A percentile compares a stretch with the other conserved stretches of the same genome.
These are phyloP conservation scores for Halichoeres trimaculatus DNA, from an alignment of 2,113 vertebrate genomes.

Conservation along the genomic window DNA sequence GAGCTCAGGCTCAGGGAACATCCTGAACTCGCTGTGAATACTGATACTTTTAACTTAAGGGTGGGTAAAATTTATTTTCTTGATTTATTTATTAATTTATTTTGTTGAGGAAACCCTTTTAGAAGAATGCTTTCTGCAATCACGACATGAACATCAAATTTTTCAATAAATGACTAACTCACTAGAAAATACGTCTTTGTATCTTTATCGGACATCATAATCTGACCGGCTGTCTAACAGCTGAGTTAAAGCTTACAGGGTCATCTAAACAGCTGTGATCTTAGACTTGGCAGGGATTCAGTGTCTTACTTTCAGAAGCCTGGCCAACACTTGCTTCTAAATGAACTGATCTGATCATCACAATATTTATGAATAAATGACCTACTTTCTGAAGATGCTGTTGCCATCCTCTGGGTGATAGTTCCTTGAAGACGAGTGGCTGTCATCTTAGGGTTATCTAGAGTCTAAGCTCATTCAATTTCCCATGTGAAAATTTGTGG, in stretches of 20 bases:
- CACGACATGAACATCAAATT: not conserved
- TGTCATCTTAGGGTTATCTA: no score
- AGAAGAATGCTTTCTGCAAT: not conserved
- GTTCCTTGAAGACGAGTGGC: no score
- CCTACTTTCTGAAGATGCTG: not conserved
- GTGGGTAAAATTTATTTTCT: not conserved
- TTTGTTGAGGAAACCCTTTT: not conserved
- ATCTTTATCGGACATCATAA: conserved; percentile 17
- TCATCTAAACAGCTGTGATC: not conserved
- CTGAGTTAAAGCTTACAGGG: not conserved
- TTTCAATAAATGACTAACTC: conserved; percentile 46
- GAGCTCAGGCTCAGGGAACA: conserved; percentile 18
- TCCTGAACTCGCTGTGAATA: not conserved
- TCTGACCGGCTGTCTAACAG: not conserved
- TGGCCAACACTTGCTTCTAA: no score
- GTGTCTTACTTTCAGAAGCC: no score
- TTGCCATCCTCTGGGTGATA: not conserved
- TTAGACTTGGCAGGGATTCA: not conserved
- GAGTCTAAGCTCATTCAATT: no score
- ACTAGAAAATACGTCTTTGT: conserved; percentile 2
- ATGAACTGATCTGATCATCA: no score
- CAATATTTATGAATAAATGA: no score
- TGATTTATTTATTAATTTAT: not conserved
- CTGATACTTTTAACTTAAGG: not conserved
- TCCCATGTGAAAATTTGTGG: no score